These are phyloP conservation scores for Tricholaema leucomelas DNA, from an alignment of 2,113 vertebrate genomes.

Conservation along the genomic window DNA sequence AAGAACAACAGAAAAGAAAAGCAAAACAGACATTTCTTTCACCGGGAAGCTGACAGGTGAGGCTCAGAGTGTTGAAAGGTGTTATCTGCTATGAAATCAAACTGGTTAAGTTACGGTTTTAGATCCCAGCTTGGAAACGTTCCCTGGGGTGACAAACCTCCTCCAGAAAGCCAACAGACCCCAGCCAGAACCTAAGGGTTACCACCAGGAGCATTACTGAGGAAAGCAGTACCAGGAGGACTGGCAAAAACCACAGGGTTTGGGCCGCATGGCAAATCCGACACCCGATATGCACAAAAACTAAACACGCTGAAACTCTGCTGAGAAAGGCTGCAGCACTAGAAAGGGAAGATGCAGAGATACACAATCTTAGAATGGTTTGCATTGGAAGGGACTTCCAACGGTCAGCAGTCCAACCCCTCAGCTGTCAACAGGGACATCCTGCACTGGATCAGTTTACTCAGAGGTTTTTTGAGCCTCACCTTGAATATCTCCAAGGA, in stretches of 20 bases:
- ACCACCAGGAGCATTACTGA: neutral
- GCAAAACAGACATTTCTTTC: conserved; percentile 13
- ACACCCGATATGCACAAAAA: neutral
- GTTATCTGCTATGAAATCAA: neutral
- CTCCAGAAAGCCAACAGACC: neutral
- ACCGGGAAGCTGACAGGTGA: conserved; percentile 23
- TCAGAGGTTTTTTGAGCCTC: too few species aligned
- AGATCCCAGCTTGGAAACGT: rapidly evolving
- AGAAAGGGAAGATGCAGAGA: neutral
- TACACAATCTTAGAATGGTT: too few species aligned
- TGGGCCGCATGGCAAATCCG: neutral
- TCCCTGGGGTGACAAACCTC: neutral
- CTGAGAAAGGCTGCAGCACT: neutral
- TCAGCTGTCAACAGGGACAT: too few species aligned
- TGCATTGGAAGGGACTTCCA: too few species aligned
- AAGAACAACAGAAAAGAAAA: neutral
- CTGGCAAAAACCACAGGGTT: neutral
- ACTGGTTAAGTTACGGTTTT: rapidly evolving
- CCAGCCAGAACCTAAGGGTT: rapidly evolving
- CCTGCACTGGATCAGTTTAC: too few species aligned
- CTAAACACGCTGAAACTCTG: rapidly evolving
- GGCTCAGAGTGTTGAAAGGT: neutral
- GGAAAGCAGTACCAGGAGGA: neutral
- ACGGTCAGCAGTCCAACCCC: too few species aligned
- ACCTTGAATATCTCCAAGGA: too few species aligned